Conservation (phyloP, 2,797 vertebrate species). For the Argyrosomus regius region DNA sequence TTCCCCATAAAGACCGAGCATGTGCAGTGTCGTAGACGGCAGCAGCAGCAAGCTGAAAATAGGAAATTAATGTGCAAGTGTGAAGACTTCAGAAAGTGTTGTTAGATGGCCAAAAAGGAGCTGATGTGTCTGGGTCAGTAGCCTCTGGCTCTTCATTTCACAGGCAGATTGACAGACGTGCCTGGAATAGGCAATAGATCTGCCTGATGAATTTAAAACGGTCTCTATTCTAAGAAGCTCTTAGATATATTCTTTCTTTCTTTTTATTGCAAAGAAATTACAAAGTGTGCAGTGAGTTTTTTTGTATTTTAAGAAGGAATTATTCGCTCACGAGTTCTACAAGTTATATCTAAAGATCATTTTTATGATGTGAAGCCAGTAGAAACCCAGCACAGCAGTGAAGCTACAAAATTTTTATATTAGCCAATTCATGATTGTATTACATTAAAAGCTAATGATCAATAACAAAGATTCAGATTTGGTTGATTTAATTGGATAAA, state of each 20-base stretch:
- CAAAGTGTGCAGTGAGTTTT: slow-evolving; percentile 22
- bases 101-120: slow-evolving; percentile 66
- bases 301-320: slow-evolving; percentile 16
- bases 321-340: not conserved
- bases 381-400: not conserved
- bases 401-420: slow-evolving; percentile 8
- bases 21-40: slow-evolving; percentile 40
- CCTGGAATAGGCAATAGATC: slow-evolving; percentile 54
- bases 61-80: slow-evolving; percentile 64
- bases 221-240: slow-evolving; percentile 43
- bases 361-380: slow-evolving; percentile 23
- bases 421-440: not conserved
- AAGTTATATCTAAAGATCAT: slow-evolving; percentile 22
- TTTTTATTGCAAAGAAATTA: slow-evolving; percentile 8
- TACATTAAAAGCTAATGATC: slow-evolving; percentile 17
- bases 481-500: slow-evolving; percentile 10
- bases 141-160: slow-evolving; percentile 77
- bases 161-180: slow-evolving; percentile 70
- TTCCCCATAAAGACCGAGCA: slow-evolving; percentile 50
- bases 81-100: slow-evolving; percentile 72
- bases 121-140: slow-evolving; percentile 69
- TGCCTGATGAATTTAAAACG: slow-evolving; percentile 67
- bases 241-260: slow-evolving; percentile 35
- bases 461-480: slow-evolving; percentile 10
- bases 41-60: slow-evolving; percentile 52